phyloP scores from a whole-genome alignment of 2,888 invertebrate genomes.

The Protonemura montana region DNA sequence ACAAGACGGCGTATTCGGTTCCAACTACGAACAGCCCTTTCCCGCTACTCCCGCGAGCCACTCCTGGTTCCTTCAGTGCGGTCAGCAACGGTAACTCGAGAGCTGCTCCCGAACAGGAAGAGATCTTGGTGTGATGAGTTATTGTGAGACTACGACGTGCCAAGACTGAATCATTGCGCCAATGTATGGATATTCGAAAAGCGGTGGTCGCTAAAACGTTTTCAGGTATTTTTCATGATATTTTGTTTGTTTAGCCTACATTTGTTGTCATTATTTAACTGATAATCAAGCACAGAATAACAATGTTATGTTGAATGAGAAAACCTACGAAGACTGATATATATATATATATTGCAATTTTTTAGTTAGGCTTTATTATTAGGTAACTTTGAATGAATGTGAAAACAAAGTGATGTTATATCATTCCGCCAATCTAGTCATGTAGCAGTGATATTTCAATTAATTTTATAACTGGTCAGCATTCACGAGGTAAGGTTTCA shows the following conservation, averaged over 20 bases:
- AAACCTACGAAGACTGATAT: background rate
- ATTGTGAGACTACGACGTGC: background rate
- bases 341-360: background rate
- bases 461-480: background rate
- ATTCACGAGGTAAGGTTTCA: background rate
- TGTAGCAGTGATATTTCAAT: background rate
- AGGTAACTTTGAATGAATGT: background rate
- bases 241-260: too few relatives aligned
- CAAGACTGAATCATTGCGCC: background rate
- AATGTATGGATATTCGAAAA: background rate
- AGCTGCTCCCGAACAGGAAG: slow-evolving; percentile 32
- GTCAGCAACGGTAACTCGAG: slow-evolving; percentile 52
- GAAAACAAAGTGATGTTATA: background rate
- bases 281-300: too few relatives aligned
- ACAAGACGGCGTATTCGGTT: slow-evolving; percentile 60
- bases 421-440: slow-evolving; percentile 7
- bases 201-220: background rate
- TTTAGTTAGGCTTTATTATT: background rate
- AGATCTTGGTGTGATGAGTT: background rate
- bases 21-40: slow-evolving; percentile 51
- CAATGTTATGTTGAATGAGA: too few relatives aligned
- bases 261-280: too few relatives aligned
- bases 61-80: slow-evolving; percentile 54
- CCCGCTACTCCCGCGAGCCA: slow-evolving; percentile 41
- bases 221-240: too few relatives aligned